Evolutionary conservation across 2,113 vertebrate genomes (phyloP).

Genomic region (Anhinga rufa): DNA sequence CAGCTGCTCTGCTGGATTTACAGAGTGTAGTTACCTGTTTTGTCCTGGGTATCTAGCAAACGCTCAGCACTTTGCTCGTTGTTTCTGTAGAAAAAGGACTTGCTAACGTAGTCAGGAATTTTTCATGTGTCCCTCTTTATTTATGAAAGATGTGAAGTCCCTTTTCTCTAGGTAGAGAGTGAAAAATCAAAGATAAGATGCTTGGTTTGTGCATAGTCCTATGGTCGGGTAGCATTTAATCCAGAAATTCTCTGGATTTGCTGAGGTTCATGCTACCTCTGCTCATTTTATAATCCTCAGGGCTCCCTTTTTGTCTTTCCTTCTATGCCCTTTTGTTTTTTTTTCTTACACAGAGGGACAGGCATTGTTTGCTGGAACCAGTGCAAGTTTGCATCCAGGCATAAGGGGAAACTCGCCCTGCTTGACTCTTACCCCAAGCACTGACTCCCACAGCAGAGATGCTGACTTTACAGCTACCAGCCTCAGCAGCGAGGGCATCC

Average conservation of each 20-base stretch:
- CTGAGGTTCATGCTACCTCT: neutral
- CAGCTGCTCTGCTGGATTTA: neutral
- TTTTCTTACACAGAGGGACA: neutral
- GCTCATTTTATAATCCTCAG: neutral
- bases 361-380: neutral
- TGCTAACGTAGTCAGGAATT: neutral
- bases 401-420: rapidly evolving
- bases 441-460: neutral
- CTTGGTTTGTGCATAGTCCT: neutral
- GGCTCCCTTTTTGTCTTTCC: neutral
- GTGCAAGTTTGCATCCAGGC: neutral
- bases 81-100: neutral
- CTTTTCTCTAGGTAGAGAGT: neutral
- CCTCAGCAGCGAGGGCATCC: neutral
- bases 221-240: neutral
- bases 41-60: neutral
- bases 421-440: neutral
- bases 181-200: neutral
- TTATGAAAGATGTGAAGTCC: neutral
- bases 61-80: neutral
- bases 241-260: neutral
- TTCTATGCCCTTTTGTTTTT: neutral
- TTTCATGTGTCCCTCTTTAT: neutral
- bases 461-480: rapidly evolving
- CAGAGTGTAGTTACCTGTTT: neutral